Base-by-base conservation (phyloP, 2,888 invertebrate species). In the Ethmia dodecea region DNA sequence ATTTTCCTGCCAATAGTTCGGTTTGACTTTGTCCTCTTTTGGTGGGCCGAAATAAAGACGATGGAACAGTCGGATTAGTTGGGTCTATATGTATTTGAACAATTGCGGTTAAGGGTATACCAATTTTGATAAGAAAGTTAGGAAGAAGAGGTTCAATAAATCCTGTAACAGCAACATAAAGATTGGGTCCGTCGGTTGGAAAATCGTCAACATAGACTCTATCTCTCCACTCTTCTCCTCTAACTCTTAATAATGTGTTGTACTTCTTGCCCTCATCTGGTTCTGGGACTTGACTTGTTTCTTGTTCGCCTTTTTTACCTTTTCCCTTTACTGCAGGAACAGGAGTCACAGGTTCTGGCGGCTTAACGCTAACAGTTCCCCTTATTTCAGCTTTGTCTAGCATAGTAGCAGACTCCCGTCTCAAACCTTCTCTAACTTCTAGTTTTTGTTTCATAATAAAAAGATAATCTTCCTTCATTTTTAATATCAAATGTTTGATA, bases 181-280 rank as follows among this genome's bases (percentile, higher is more conserved):
- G 52, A 44, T 88, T 77, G 1, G 89, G 88, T 1, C 89, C 89
- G 39, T 87, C 77, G 9, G 50, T 43, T 0, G 89, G 88, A 42
- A 71, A 87, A 43, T 89, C 89, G 36, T 88, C 87, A 2, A 88
- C 70, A 45, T 86, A 88, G 1, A 78, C 67, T 52, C 76, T 80
- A 47, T 88, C 87, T 48, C 83, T 73, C 88, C 88, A 88, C 54
- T 88, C 88, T 55, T 89, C 88, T 8, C 86, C 87, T 27, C 88
- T 70, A 1, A 77, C 72, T 47, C 87, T 71, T 8, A 88, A 69
- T 15, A 55, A 59, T 3, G 88, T 88, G 45, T 80, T 86, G 43
- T 76, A 76, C 49, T 87, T 88, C 40, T 81, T 84, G 1, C 64
- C 74, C 43, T 70, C 75, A 9, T 55, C 56, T 10, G 54, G 52